A percentile compares a stretch with the other conserved stretches of the same genome.
phyloP scores from a whole-genome alignment of 2,113 vertebrate species.

The Pangasianodon gigas region DNA sequence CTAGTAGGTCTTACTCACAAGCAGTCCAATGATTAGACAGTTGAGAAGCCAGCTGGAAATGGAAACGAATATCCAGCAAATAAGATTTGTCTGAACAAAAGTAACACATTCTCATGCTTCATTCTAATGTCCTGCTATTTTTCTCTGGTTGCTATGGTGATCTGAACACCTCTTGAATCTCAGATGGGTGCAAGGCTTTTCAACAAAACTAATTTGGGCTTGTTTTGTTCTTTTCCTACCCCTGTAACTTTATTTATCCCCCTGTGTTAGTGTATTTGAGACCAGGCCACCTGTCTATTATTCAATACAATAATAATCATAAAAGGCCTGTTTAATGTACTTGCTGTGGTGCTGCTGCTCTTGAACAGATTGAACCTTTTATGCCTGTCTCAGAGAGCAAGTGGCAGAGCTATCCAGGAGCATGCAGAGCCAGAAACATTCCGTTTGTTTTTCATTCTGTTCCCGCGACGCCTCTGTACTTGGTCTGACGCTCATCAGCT shows the following conservation, averaged over 20 bases:
- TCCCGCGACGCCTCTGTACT: conserved; percentile 30
- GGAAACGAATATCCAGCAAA: not conserved
- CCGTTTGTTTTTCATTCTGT: conserved; percentile 44
- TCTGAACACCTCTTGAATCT: conserved; percentile 4
- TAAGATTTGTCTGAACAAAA: conserved; percentile 8
- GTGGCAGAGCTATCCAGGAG: conserved; percentile 27
- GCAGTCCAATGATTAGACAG: not conserved
- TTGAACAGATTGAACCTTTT: conserved; percentile 49
- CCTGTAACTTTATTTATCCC: conserved; percentile 11
- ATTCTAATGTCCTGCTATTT: not conserved
- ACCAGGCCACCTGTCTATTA: conserved; percentile 23
- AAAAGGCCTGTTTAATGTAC: conserved; percentile 49
- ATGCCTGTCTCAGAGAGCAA: conserved; percentile 45
- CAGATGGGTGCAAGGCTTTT: not conserved
- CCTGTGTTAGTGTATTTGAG: conserved; percentile 17
- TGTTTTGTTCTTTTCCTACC: conserved; percentile 7
- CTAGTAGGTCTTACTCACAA: not conserved
- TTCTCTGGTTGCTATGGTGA: not conserved
- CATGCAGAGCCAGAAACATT: conserved; percentile 33
- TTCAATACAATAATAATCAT: conserved; percentile 52
- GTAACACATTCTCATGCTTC: conserved; percentile 24
- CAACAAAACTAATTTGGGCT: not conserved
- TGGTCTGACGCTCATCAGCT: conserved; percentile 31
- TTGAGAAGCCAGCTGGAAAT: conserved; percentile 12
- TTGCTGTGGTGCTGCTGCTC: conserved; percentile 41